Evolutionary conservation across 2,113 vertebrate species (phyloP), one percentile per base, ranked within the genome.

Genomic region (Parus major): DNA sequence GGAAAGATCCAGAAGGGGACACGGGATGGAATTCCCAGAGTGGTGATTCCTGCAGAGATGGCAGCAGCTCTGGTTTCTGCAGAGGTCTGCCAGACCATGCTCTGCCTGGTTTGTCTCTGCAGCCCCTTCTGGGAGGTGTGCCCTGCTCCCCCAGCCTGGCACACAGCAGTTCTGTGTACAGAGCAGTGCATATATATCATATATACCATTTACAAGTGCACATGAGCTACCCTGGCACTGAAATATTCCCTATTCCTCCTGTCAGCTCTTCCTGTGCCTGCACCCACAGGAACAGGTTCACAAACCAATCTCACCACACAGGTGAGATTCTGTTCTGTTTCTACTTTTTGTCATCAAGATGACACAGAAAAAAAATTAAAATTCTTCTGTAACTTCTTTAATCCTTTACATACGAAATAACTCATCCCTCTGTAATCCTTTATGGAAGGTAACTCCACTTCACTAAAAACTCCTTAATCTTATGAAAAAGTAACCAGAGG

Each of bases 181-280:
- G 24, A 89, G 88, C 88, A 76, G 69, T 39, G 49, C 73, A 53
- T 57, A 72, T 80, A 92, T 77, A 53, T 53, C 64, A 86, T 28
- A 92, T 33, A 42, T 35, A 79, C 2, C 55, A 75, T 92, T 89
- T 94, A 85, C 70, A 60, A 96, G 96, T 90, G 95, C 92, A 94
- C 81, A 31, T 39, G 23, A 91, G 47, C 77, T 35, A 66, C n/a
- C 35, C 2, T 39, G 60, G n/a, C 59, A 52, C 24, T 47, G 44
- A 63, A 76, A 42, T 1, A 33, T 15, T 78, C 23, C 56, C 11
- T 28, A 11, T 35, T 64, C 23, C 64, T 68, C 60, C 61, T 53
- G 36, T 11, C 15, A 14, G 3, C 29, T 20, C 50, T 19, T 17
- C 71, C 76, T 8, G 1, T 9, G 35, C 31, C 57, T 82, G 49